Base-by-base conservation (phyloP, 1,140 invertebrate species). In the Aradophagus sp. region DNA sequence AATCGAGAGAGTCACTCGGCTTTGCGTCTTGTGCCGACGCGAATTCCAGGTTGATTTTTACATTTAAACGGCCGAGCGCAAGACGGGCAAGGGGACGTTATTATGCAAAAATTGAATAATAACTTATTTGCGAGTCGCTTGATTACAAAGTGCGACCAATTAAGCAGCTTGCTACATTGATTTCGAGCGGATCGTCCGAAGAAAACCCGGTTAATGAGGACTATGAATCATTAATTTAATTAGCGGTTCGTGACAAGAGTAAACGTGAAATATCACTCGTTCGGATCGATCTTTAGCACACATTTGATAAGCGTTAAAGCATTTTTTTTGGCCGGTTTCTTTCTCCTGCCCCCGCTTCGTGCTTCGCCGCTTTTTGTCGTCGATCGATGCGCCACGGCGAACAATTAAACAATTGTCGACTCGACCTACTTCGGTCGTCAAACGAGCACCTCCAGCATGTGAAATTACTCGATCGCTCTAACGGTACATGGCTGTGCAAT, bases 331-430 rank as follows among this genome's bases (percentile, higher is more conserved):
- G 23, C 17, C 31, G n/a, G 0, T 15, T 23, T 17, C 13, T 44
- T 35, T 35, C 15, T 45, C 20, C 27, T 35, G 31, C 10, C 16
- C 15, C 13, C 13, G 13, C 16, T 27, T 17, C 17, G 3, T 45
- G 17, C 16, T 44, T 44, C 10, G 35, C 23, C n/a, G n/a, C n/a
- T 10, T 5, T 17, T 7, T 50, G 34, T 1, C 12, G 27, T 8
- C 42, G 31, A 27, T 45, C 32, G 14, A 27, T 35, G 45, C n/a
- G 26, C 31, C 6, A 35, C 29, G 17, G 56, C 42, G 72, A 72
- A 78, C 74, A 80, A 80, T 80, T 79, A 80, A 79, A 79, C 63
- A 79, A 77, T 79, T 78, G 76, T 80, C 74, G 48, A 55, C n/a
- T 26, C 47, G 78, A 75, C 75, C 74, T 66, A 79, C 76, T 75